Conservation (phyloP, 2,113 vertebrate species). For the Leptobrachium leishanense region DNA sequence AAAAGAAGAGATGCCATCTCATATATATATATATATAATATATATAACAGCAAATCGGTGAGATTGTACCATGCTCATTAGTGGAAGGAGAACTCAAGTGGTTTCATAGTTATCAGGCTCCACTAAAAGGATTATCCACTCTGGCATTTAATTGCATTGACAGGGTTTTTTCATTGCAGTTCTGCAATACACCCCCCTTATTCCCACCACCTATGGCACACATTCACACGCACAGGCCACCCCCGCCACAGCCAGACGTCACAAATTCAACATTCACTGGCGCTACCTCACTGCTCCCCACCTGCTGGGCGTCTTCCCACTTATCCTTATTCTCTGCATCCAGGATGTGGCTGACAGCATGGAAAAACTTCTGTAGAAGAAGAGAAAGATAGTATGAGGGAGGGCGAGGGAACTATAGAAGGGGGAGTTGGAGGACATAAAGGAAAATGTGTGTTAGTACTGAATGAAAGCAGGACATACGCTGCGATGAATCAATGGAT, state of each 20-base stretch:
- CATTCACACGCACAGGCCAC: neutral
- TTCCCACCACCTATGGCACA: slow-evolving; percentile 2
- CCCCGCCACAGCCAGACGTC: slow-evolving; percentile 22
- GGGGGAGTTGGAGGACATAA: neutral
- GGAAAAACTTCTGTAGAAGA: slow-evolving; percentile 89
- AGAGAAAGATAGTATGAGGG: slow-evolving; percentile 36
- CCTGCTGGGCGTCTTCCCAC: slow-evolving; percentile 96
- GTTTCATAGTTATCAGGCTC: neutral
- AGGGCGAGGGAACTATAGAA: neutral
- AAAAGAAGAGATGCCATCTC: too few relatives aligned
- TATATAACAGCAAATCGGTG: too few relatives aligned
- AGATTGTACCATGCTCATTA: too few relatives aligned
- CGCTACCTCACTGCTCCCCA: slow-evolving; percentile 51
- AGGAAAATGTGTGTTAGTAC: neutral
- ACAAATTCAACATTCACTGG: slow-evolving; percentile 10
- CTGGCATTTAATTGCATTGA: slow-evolving; percentile 22
- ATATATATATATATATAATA: too few relatives aligned
- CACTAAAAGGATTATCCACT: slow-evolving; percentile 19
- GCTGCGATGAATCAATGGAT: neutral
- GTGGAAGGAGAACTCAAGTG: neutral
- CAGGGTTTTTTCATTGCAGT: slow-evolving; percentile 23
- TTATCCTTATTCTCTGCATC: slow-evolving; percentile 90
- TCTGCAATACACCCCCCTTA: slow-evolving; percentile 15
- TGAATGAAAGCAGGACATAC: too few relatives aligned
- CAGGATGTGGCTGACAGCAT: slow-evolving; percentile 96